These are phyloP conservation scores for Melanerpes formicivorus DNA, from an alignment of 2,113 vertebrate genomes.

Conservation along the genomic window DNA sequence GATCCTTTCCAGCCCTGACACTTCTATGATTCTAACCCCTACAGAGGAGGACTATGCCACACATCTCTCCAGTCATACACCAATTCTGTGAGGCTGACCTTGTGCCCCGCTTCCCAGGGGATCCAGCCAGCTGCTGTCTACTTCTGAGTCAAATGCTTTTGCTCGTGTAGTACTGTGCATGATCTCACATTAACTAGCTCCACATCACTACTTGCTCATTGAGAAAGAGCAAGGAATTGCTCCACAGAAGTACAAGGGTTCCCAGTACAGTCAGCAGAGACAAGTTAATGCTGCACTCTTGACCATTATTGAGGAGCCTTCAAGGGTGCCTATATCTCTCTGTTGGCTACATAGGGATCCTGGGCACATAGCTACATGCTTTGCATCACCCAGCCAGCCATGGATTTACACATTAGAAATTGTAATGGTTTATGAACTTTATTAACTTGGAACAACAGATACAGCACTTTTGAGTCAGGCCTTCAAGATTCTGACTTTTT, in stretches of 20 bases:
- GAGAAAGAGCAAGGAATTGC: neutral
- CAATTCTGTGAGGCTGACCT: neutral
- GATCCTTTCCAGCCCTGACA: too few species aligned
- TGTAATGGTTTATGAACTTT: neutral
- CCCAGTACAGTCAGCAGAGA: neutral
- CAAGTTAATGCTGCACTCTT: neutral
- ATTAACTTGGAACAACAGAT: neutral
- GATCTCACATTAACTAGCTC: accelerated
- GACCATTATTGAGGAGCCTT: accelerated
- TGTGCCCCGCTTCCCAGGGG: neutral
- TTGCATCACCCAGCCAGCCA: neutral
- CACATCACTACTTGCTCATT: neutral
- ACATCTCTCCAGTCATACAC: neutral
- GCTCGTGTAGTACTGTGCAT: accelerated
- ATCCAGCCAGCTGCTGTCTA: neutral
- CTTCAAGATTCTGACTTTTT: neutral
- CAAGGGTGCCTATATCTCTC: neutral
- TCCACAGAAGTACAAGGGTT: neutral
- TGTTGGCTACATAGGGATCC: neutral
- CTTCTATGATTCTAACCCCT: neutral
- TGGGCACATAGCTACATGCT: neutral
- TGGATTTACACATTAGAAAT: neutral
- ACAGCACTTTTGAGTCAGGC: neutral
- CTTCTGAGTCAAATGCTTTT: neutral
- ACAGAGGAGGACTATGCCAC: neutral